Conservation (phyloP, 2,888 invertebrate genomes). For the Hirudinaria manillensis region DNA sequence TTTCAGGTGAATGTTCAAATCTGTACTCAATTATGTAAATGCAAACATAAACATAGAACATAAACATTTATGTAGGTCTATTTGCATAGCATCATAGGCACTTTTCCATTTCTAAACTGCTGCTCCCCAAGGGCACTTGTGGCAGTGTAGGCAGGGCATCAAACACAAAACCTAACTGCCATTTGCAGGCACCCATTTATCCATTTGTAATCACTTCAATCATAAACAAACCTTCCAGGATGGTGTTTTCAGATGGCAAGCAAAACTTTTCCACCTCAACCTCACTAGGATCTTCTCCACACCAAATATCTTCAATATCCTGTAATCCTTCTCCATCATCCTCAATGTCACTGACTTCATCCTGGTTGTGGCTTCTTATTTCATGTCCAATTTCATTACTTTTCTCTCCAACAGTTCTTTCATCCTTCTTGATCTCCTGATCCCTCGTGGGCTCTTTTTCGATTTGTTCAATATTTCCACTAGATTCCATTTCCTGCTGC, state of each 20-base stretch:
- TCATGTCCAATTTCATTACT: no score
- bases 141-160: no score
- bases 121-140: no score
- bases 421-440: background rate
- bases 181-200: background rate
- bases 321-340: slow-evolving; percentile 21
- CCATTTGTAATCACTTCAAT: background rate
- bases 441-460: background rate
- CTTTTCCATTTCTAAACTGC: no score
- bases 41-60: background rate
- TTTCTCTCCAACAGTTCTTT: background rate
- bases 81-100: no score
- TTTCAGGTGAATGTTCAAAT: slow-evolving; percentile 11
- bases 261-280: slow-evolving; percentile 24
- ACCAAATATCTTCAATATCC: slow-evolving; percentile 5
- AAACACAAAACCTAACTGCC: no score
- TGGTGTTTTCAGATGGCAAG: slow-evolving; percentile 2
- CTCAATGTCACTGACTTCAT: background rate
- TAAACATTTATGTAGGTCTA: no score
- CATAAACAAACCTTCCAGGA: slow-evolving; percentile 15
- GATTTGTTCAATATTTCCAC: background rate
- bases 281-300: slow-evolving; percentile 23
- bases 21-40: background rate
- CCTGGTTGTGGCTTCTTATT: no score
- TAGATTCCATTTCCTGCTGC: no score